phyloP scores from a whole-genome alignment of 2,888 invertebrate genomes.

The Rhogogaster chlorosoma region DNA sequence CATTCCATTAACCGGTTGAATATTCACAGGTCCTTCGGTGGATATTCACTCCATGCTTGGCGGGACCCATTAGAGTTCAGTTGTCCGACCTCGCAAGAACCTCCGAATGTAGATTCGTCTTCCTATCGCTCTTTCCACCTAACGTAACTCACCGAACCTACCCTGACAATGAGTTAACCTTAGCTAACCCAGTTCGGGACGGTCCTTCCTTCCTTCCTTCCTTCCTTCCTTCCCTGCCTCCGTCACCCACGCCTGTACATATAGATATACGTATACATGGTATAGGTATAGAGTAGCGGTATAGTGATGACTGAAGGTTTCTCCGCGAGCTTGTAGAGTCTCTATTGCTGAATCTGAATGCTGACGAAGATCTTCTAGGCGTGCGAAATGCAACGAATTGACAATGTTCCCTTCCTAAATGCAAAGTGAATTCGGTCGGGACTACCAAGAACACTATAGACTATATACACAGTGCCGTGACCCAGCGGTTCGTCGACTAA shows the following conservation, averaged over 20 bases:
- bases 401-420: slow-evolving; percentile 31
- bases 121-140: slow-evolving; percentile 48
- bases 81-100: slow-evolving; percentile 47
- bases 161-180: slow-evolving; percentile 46
- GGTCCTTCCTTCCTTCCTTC: slow-evolving; percentile 55
- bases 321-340: background rate
- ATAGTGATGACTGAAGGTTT: slow-evolving; percentile 31
- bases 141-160: slow-evolving; percentile 45
- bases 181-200: slow-evolving; percentile 40
- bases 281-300: background rate
- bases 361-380: slow-evolving; percentile 24
- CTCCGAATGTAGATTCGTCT: slow-evolving; percentile 51
- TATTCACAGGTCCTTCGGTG: slow-evolving; percentile 58
- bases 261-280: background rate
- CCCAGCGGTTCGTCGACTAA: slow-evolving; percentile 19
- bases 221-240: slow-evolving; percentile 34
- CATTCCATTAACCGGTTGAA: slow-evolving; percentile 63
- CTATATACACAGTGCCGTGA: background rate
- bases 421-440: slow-evolving; percentile 48
- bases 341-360: slow-evolving; percentile 43
- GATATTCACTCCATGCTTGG: slow-evolving; percentile 42
- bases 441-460: background rate
- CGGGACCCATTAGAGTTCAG: slow-evolving; percentile 49
- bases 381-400: slow-evolving; percentile 29
- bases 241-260: slow-evolving; percentile 3